Conservation (phyloP, 2,113 vertebrate species). For the Todiramphus saurophagus region DNA sequence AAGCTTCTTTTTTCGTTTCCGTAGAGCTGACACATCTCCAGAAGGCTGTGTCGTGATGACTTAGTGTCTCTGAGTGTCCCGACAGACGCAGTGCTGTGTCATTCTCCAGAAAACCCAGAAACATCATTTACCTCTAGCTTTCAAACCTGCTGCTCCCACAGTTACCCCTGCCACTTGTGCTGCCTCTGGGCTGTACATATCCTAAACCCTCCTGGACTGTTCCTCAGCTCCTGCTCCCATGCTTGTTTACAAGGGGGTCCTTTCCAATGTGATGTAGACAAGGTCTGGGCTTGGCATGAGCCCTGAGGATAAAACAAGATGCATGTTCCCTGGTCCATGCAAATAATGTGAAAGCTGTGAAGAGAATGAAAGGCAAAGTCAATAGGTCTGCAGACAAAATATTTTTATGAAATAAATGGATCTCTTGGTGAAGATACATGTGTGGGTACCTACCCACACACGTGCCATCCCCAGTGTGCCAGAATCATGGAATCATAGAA, state of each 20-base stretch:
- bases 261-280: fast-evolving
- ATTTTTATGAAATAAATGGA: neutral
- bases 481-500: no score
- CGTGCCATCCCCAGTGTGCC: no score
- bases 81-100: neutral
- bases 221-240: neutral
- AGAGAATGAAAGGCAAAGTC: neutral
- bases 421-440: fast-evolving
- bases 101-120: neutral
- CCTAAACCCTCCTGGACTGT: neutral
- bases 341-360: neutral
- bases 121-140: neutral
- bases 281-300: neutral
- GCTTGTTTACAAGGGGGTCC: fast-evolving
- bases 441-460: neutral
- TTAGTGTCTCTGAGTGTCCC: neutral
- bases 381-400: neutral
- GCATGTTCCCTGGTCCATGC: neutral
- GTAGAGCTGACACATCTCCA: neutral
- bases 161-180: neutral
- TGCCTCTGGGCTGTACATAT: neutral
- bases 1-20: neutral
- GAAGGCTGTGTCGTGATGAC: neutral
- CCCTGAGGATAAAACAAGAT: no score
- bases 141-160: neutral